Base-by-base conservation (phyloP, 2,797 vertebrate species). In the Typhlichthys eigenmanni region DNA sequence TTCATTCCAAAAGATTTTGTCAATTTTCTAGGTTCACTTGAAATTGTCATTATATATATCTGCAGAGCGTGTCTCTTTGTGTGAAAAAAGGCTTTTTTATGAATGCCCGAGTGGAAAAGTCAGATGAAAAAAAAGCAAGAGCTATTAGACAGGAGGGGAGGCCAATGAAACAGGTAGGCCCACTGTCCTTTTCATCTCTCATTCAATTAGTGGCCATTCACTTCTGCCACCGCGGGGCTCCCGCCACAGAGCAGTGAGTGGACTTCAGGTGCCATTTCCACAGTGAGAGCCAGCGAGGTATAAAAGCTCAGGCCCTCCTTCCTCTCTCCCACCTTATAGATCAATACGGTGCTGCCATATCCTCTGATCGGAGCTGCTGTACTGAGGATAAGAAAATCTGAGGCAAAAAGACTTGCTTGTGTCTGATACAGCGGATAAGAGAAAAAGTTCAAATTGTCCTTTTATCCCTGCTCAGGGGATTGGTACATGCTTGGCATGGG, bases 401-500 rank as follows among this genome's bases (percentile, higher is more conserved):
- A 88, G 82, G 87, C 74, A 71, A 87, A 83, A 82, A 87, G 81
- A 86, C 84, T 10, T 80, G 76, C 69, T 72, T 80, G 70, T 67
- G 71, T 81, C 75, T 83, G 83, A 78, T 82, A 65, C 63, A 62
- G 80, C 14, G 72, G 75, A 88, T 79, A 79, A 82, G 83, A 87
- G 78, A 88, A 89, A 87, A 91, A 88, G 85, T 90, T 92, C 80
- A 91, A 85, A 86, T 86, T 89, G 89, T 88, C 84, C 89, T 87
- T 90, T 91, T 77, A 89, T 87, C 73, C 80, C 24, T 61, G 75
- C 81, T 86, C 83, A 81, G 72, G 76, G 81, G 77, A 87, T 88
- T 74, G 84, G 68, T 74, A 66, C 69, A 86, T 82, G 71, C 70
- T 72, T 79, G 76, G 64, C 79, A 13, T 48, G 72, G 72, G 56